Base-by-base conservation (phyloP, 2,113 vertebrate genomes). In the Lepidothrix coronata region DNA sequence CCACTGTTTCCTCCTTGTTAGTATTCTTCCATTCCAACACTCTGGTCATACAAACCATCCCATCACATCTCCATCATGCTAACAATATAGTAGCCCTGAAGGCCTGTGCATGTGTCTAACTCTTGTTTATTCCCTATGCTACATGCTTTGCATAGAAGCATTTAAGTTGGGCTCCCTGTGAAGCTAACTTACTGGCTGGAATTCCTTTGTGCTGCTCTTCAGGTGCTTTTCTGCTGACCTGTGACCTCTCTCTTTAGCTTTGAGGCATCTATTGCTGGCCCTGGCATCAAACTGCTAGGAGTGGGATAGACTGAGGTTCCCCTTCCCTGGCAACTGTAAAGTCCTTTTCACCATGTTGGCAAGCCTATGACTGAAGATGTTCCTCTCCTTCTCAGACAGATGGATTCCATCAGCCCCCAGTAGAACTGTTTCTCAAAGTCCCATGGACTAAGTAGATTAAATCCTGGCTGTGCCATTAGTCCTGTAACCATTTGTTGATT, bases 51-150 rank as follows among this genome's bases (percentile, higher is more conserved):
- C 61, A 46, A 74, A 19, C 23, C 44, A 28, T 28, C 13, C 35
- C 61, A n/a, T 8, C 23, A 17, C 23, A 8, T 52, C 19, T 81
- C 23, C 5, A 28, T 0, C 0, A 28, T 1, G 5, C 14, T 39
- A 39, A 28, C 23, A 30, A 52, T 12, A 27, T n/a, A 9, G 16
- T 21, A 67, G 12, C 5, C 22, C 37, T 59, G 14, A 18, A 67
- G 37, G 15, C 5, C 7, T 11, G 15, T 37, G 43, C 15, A 44
- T 8, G 28, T 25, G 12, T 58, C 27, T 44, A 44, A 59, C 66
- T 74, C 37, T 30, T 46, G 23, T 2, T 1, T 51, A 57, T 66
- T 22, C 31, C 33, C 25, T 33, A 23, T 33, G 22, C 43, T 73
- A 20, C 6, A 5, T 43, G 21, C 11, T 80, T 57, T 27, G 6